phyloP scores from a whole-genome alignment of 2,797 vertebrate genomes.

The Betta splendens region DNA sequence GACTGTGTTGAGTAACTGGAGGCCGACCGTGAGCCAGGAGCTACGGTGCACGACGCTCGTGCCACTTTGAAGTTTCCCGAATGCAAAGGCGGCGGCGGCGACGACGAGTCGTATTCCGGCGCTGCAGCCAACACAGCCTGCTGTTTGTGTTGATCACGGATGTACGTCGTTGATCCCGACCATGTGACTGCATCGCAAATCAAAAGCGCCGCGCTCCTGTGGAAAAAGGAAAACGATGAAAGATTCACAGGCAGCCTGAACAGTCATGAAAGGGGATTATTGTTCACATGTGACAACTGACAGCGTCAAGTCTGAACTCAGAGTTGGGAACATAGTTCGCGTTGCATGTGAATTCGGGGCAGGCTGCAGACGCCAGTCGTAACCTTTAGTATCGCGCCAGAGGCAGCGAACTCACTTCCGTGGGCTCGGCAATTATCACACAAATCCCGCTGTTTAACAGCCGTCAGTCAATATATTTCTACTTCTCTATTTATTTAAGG shows the following conservation, averaged over 20 bases:
- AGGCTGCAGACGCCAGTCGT: constrained; percentile 7
- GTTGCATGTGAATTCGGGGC: neutral
- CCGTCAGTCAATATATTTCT: constrained; percentile 11
- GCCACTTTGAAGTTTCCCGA: constrained; percentile 43
- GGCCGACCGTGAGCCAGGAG: constrained; percentile 15
- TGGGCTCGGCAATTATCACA: constrained; percentile 36
- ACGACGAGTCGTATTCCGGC: constrained; percentile 26
- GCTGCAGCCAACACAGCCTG: constrained; percentile 36
- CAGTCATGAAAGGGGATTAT: constrained; percentile 18
- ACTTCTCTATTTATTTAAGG: too few species aligned
- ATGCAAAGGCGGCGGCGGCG: constrained; percentile 36
- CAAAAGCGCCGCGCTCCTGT: constrained; percentile 41
- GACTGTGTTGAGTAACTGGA: constrained; percentile 6
- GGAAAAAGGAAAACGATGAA: too few species aligned
- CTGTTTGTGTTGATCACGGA: constrained; percentile 37
- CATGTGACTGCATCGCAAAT: constrained; percentile 18
- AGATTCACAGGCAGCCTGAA: neutral
- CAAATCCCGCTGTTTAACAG: constrained; percentile 1
- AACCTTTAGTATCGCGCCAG: constrained; percentile 13
- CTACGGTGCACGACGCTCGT: constrained; percentile 16
- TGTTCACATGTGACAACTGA: constrained; percentile 23
- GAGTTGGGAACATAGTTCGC: constrained; percentile 22
- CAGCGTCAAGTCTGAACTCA: constrained; percentile 28
- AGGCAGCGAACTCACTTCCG: constrained; percentile 15
- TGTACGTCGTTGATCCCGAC: constrained; percentile 37